These are phyloP conservation scores for Synergus gifuensis DNA, from an alignment of 2,888 invertebrate species.

Conservation along the genomic window DNA sequence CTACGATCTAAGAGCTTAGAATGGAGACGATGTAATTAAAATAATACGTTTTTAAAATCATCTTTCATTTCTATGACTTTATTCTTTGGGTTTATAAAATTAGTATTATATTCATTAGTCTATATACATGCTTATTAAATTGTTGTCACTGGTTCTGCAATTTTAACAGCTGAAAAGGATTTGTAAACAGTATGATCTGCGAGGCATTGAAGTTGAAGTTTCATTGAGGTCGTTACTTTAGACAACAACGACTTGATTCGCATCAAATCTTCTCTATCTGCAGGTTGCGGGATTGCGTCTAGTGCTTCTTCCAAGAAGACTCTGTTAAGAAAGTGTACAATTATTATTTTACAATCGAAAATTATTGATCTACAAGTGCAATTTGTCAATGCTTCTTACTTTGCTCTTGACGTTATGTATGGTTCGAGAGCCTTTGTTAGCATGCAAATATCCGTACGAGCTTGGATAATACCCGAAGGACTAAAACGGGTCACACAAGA, in stretches of 20 bases:
- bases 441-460: conserved; percentile 87
- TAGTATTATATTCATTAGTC: not conserved
- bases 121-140: not conserved
- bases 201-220: conserved; percentile 73
- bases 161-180: not conserved
- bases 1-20: too few relatives aligned
- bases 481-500: conserved; percentile 87
- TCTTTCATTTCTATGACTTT: not conserved
- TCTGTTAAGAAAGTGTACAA: conserved; percentile 73
- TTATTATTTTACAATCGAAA: not conserved
- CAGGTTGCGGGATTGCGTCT: conserved; percentile 85
- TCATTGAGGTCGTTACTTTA: conserved; percentile 71
- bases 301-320: conserved; percentile 90
- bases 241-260: conserved; percentile 70
- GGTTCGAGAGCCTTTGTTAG: conserved; percentile 83
- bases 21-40: not conserved
- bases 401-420: conserved; percentile 84
- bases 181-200: conserved; percentile 51
- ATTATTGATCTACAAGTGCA: conserved; percentile 30
- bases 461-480: conserved; percentile 87
- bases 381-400: conserved; percentile 77
- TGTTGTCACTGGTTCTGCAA: not conserved
- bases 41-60: not conserved
- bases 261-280: conserved; percentile 80
- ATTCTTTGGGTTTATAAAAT: conserved; percentile 22